A percentile compares a stretch with the other conserved stretches of the same genome.
Conservation (phyloP, 2,888 invertebrate species). For the Eupsilia transversa region DNA sequence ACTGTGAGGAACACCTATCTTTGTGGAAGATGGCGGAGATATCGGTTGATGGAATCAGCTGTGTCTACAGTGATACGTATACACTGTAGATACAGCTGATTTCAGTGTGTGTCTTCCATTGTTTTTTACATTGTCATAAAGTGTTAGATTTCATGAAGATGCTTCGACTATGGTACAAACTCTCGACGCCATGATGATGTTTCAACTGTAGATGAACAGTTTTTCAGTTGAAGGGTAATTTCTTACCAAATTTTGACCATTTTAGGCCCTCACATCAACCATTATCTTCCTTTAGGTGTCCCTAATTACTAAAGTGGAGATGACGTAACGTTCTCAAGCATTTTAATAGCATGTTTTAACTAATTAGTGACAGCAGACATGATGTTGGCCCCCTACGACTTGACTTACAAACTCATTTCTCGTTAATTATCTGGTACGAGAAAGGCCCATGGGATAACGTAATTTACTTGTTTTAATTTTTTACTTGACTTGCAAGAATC, state of each 20-base stretch:
- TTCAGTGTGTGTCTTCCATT: background rate
- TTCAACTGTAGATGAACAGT: no score
- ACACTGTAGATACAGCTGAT: background rate
- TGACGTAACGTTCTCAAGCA: conserved; percentile 32
- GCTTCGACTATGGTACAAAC: background rate
- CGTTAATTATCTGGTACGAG: conserved; percentile 7
- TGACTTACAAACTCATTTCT: conserved; percentile 12
- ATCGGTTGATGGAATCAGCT: background rate
- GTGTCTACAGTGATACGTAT: background rate
- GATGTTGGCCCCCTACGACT: conserved; percentile 23
- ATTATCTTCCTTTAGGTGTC: background rate
- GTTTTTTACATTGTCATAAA: background rate
- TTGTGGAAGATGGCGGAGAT: background rate
- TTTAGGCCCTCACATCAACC: background rate
- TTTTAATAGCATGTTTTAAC: conserved; percentile 36
- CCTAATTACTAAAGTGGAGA: background rate
- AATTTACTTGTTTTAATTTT: background rate
- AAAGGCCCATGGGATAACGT: background rate
- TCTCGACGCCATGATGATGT: no score
- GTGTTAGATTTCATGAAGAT: background rate
- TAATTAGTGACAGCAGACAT: conserved; percentile 29
- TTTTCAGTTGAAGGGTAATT: no score
- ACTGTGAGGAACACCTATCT: background rate
- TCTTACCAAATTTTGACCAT: no score
- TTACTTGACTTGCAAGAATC: background rate